A percentile compares a stretch with the other conserved stretches of the same genome.
Evolutionary conservation across 2,797 vertebrate genomes (phyloP).

Genomic region (Phalloptychus januarius): DNA sequence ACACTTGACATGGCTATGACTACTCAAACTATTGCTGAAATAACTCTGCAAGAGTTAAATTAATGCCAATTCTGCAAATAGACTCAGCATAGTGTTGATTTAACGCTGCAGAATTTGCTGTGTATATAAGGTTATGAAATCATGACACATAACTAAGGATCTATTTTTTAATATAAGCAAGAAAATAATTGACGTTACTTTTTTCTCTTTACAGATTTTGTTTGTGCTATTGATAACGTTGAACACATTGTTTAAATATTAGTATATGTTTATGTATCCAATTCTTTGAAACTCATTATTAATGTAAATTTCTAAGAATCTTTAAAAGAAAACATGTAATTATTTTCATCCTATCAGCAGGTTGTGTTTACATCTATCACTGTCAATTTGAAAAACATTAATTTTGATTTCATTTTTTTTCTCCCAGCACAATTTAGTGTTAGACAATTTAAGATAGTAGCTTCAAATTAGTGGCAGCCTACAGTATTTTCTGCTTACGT

Average conservation of each 20-base stretch:
- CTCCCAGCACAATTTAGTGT: neutral
- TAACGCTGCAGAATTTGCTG: no score
- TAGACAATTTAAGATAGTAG: slow-evolving; percentile 1
- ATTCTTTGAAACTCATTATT: neutral
- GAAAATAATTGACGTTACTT: neutral
- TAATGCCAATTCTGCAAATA: no score
- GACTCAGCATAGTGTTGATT: no score
- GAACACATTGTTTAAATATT: neutral
- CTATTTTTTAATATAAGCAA: neutral
- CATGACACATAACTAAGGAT: neutral
- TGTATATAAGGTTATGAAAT: neutral
- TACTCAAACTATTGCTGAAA: no score
- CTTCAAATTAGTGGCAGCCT: neutral
- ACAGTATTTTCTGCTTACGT: slow-evolving; percentile 7
- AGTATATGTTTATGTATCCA: neutral
- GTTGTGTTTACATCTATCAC: neutral
- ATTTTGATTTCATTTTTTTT: neutral
- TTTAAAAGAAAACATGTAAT: neutral
- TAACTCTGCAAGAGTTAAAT: no score
- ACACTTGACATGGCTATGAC: no score
- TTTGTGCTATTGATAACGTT: neutral
- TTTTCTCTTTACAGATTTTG: neutral
- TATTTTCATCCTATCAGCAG: neutral
- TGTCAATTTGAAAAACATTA: neutral
- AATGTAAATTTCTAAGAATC: neutral